Evolutionary conservation across 2,888 invertebrate genomes (phyloP), one percentile per base, ranked within the genome.

Genomic region (Chymomyza amoena): DNA sequence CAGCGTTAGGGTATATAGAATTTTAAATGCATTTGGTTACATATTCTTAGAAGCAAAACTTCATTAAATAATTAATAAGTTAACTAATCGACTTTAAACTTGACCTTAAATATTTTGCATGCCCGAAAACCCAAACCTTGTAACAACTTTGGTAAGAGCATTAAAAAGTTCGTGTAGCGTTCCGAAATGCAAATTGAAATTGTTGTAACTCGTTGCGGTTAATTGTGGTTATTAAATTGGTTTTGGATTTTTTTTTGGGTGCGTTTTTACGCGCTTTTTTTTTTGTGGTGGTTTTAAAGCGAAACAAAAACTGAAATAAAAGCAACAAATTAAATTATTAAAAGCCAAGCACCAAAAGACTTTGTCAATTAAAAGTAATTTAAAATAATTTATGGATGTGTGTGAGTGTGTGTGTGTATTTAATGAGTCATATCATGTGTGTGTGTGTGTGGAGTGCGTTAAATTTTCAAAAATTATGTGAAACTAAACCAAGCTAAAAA

Each of bases 331-430:
- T 54, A 20, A 54, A 54, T 54, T 54, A 54, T 54, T 54, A 54
- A 54, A 20, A 10, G 54, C 54, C 54, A 72, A 67, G 62, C 51
- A 18, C 16, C 32, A 76, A 60, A 65, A 75, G 72, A 77, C 79
- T 74, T 87, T 78, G 84, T 84, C 87, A 84, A 84, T 84, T 87
- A 84, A 87, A 85, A 85, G 75, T 83, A 87, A 84, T 84, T 84
- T 83, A 84, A 84, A 84, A 74, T 87, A 87, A 84, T 84, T 84
- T 87, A 84, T 84, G 78, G 82, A 18, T 18, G 20, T 54, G 54
- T 54, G 52, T 16, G 52, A 9, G 54, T n/a, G 20, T 54, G n/a
- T 54, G 54, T 54, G 54, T 54, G 51, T 51, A 16, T 51, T 15
- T 15, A 72, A 75, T 86, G 84, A 80, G 83, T 83, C 83, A 86